These are phyloP conservation scores for Metaphire vulgaris DNA, from an alignment of 1,140 invertebrate species.

Conservation along the genomic window DNA sequence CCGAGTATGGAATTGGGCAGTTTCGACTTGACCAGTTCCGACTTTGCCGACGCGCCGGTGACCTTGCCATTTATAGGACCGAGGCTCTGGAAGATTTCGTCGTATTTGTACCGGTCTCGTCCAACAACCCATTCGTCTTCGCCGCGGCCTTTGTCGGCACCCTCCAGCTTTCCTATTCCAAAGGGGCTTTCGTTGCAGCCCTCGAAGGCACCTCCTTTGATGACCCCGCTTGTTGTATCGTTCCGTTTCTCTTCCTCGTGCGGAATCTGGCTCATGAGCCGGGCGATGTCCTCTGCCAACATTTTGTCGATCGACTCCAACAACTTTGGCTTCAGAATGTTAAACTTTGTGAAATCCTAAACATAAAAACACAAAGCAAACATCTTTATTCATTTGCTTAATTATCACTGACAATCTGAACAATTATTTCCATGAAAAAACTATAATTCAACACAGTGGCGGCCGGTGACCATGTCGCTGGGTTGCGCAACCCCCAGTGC, in stretches of 20 bases:
- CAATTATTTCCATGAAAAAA: no score
- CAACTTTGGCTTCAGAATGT: conserved; percentile 78
- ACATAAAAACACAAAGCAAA: neutral
- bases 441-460: no score
- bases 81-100: conserved; percentile 77
- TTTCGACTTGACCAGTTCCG: conserved; percentile 95
- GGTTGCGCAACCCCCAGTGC: no score
- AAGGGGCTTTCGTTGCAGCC: conserved; percentile 83
- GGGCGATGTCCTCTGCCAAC: conserved; percentile 90
- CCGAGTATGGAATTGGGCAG: conserved; percentile 93
- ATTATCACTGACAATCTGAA: no score
- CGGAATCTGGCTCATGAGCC: conserved; percentile 89
- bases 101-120: conserved; percentile 79
- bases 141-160: conserved; percentile 87
- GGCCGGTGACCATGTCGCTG: no score
- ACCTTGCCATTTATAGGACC: conserved; percentile 89
- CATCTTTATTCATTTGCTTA: no score
- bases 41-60: conserved; percentile 81
- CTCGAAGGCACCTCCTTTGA: conserved; percentile 64
- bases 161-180: conserved; percentile 91
- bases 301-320: conserved; percentile 96
- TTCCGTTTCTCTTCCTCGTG: conserved; percentile 63
- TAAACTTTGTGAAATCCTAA: conserved; percentile 74
- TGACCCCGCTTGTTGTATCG: conserved; percentile 16
- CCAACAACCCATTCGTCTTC: conserved; percentile 95